Evolutionary conservation across 1,140 invertebrate species (phyloP).

Genomic region (Drosophila suzukii): DNA sequence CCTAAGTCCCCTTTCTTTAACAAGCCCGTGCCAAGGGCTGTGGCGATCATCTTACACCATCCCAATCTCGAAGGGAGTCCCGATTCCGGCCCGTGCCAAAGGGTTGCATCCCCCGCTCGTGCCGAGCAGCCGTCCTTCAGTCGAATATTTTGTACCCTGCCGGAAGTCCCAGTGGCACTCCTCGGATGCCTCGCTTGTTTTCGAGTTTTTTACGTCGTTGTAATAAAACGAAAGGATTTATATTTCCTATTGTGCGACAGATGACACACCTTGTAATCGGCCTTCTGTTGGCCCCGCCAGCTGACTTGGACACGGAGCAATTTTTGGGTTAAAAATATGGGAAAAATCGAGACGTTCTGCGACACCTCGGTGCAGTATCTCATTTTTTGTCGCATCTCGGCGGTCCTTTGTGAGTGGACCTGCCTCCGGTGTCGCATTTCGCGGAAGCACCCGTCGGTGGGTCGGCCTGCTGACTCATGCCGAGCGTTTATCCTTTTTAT

Average conservation of each 20-base stretch:
- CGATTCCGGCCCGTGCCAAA: constrained; percentile 55
- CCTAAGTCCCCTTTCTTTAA: not conserved
- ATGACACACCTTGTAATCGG: constrained; percentile 74
- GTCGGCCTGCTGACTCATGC: constrained; percentile 70
- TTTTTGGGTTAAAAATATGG: constrained; percentile 57
- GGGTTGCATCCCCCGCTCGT: constrained; percentile 62
- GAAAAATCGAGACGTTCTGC: constrained; percentile 59
- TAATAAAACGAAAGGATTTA: constrained; percentile 84
- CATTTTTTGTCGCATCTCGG: constrained; percentile 12
- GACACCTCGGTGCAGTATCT: constrained; percentile 50
- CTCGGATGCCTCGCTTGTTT: constrained; percentile 18
- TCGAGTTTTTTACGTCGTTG: constrained; percentile 56
- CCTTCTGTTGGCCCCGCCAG: constrained; percentile 48
- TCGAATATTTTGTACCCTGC: constrained; percentile 22
- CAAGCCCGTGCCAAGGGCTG: constrained; percentile 36
- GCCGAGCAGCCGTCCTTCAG: constrained; percentile 38
- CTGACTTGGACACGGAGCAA: constrained; percentile 58
- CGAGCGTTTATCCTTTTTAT: constrained; percentile 77
- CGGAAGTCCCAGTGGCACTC: constrained; percentile 63
- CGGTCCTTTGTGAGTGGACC: constrained; percentile 35
- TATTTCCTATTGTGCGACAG: constrained; percentile 76
- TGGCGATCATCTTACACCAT: constrained; percentile 48
- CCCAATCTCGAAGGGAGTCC: constrained; percentile 27
- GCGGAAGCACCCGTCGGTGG: constrained; percentile 65
- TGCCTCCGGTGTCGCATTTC: constrained; percentile 69